Conservation (phyloP, 1,140 invertebrate genomes). For the Ruditapes philippinarum region DNA sequence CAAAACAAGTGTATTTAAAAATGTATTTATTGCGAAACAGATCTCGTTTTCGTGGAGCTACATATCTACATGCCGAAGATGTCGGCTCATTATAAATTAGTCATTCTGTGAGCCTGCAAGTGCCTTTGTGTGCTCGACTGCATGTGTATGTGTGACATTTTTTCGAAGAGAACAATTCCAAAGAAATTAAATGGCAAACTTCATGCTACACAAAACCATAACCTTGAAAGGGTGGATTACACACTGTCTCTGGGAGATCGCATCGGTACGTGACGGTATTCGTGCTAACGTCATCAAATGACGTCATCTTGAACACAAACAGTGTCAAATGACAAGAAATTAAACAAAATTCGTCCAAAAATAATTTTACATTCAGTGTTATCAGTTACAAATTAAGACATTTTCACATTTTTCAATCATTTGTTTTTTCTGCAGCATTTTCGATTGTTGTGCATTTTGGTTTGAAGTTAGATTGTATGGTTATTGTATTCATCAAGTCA, state of each 20-base stretch:
- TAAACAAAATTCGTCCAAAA: constrained; percentile 41
- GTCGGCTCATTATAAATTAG: constrained; percentile 40
- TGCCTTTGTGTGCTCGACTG: constrained; percentile 62
- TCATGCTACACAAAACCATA: constrained; percentile 46
- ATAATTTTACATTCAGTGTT: constrained; percentile 23
- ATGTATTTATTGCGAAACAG: constrained; percentile 64
- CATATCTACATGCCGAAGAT: constrained; percentile 47
- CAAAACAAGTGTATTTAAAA: constrained; percentile 62
- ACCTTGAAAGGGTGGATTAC: constrained; percentile 26
- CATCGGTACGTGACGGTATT: constrained; percentile 13
- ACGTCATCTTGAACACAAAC: constrained; percentile 43
- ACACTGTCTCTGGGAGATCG: constrained; percentile 68
- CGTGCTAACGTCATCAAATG: constrained; percentile 64
- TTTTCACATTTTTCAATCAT: not conserved
- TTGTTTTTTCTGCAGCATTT: constrained; percentile 47
- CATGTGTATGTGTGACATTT: constrained; percentile 20
- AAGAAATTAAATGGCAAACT: constrained; percentile 61
- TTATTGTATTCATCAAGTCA: constrained; percentile 9
- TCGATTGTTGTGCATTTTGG: constrained; percentile 50
- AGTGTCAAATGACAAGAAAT: constrained; percentile 19
- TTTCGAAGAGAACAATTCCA: constrained; percentile 46
- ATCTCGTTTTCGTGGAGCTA: constrained; percentile 63
- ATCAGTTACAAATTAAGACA: constrained; percentile 11
- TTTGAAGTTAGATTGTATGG: constrained; percentile 46
- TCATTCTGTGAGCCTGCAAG: constrained; percentile 40